A percentile compares a stretch with the other conserved stretches of the same genome.
These are phyloP conservation scores for Eupsilia transversa DNA, from an alignment of 2,888 invertebrate species.

Conservation along the genomic window DNA sequence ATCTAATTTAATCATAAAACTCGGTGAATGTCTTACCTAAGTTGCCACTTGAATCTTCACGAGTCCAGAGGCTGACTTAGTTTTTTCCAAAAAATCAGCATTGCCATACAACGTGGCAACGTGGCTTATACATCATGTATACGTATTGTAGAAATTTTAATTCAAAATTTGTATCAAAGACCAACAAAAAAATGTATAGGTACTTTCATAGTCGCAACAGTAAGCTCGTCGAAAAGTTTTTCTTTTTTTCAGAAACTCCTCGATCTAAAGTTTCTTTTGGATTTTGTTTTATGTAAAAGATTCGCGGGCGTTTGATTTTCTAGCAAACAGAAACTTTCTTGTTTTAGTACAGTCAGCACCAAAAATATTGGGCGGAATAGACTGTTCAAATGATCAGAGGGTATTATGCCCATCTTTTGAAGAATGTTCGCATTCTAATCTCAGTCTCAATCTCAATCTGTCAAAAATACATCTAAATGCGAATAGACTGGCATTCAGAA, in stretches of 20 bases:
- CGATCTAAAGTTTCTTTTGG: background rate
- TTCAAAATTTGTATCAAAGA: background rate
- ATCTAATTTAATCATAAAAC: background rate
- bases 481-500: background rate
- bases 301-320: background rate
- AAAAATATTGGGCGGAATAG: background rate
- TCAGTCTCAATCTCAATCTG: background rate
- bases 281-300: background rate
- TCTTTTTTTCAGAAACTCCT: background rate
- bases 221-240: background rate
- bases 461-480: background rate
- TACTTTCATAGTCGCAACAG: background rate
- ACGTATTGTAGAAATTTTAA: background rate
- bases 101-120: no score
- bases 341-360: background rate
- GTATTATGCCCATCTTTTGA: background rate
- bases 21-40: background rate
- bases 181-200: background rate
- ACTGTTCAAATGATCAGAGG: background rate
- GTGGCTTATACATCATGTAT: background rate
- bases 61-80: no score
- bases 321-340: background rate
- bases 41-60: no score
- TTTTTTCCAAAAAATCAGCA: no score
- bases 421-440: background rate